Evolutionary conservation across 2,113 vertebrate species (phyloP).

Genomic region (Butorides virescens): DNA sequence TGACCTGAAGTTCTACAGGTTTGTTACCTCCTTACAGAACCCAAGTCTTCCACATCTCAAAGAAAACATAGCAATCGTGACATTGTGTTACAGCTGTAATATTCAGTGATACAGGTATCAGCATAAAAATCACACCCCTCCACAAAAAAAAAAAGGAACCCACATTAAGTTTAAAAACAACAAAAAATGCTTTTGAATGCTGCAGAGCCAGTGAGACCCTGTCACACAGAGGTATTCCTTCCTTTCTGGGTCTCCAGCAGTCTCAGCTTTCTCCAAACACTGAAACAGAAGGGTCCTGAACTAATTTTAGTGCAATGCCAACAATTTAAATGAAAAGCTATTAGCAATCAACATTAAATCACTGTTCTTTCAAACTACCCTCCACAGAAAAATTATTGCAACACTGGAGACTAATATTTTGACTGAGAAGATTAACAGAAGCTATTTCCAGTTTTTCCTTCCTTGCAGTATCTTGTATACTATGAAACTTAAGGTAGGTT

Average conservation of each 20-base stretch:
- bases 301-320: neutral
- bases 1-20: neutral
- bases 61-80: neutral
- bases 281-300: neutral
- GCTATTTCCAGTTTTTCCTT: neutral
- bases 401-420: neutral
- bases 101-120: neutral
- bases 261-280: neutral
- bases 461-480: neutral
- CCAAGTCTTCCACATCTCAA: neutral
- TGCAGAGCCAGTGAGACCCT: neutral
- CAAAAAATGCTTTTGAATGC: neutral
- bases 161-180: neutral
- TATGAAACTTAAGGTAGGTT: neutral
- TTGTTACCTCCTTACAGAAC: neutral
- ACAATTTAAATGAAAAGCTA: neutral
- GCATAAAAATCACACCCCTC: neutral
- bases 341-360: neutral
- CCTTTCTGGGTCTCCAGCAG: neutral
- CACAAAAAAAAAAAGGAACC: neutral
- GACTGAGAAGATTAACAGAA: neutral
- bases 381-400: neutral
- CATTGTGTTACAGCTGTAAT: neutral
- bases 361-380: neutral
- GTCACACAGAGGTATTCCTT: neutral